phyloP scores from a whole-genome alignment of 2,888 invertebrate species.

The Drosophila paranaensis region DNA sequence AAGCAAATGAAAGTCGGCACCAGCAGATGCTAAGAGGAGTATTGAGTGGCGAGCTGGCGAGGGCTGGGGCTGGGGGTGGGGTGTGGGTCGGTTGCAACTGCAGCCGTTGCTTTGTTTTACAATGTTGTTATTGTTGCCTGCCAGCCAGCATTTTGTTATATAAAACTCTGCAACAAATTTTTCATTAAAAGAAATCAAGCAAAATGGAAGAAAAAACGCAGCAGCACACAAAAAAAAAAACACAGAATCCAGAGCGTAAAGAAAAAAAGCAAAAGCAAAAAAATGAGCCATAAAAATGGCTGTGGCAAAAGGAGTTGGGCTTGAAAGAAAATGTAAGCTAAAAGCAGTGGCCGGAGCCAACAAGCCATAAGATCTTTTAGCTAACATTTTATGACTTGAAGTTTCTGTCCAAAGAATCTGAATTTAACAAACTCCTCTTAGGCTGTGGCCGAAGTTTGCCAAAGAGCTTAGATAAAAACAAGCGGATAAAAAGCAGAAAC shows the following conservation, averaged over 20 bases:
- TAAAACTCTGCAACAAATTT: conserved; percentile 78
- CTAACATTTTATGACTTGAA: conserved; percentile 51
- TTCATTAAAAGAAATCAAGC: conserved; percentile 80
- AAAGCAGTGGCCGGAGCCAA: conserved; percentile 39
- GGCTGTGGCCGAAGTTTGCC: conserved; percentile 24
- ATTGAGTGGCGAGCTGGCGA: conserved; percentile 6
- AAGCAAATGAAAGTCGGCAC: conserved; percentile 78
- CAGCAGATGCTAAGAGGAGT: conserved; percentile 59
- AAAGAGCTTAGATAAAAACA: conserved; percentile 24
- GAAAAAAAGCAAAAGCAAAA: conserved; percentile 11
- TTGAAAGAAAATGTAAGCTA: conserved; percentile 18
- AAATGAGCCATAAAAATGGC: conserved; percentile 65
- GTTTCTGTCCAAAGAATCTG: conserved; percentile 44
- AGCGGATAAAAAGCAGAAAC: conserved; percentile 8
- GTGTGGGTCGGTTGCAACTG: conserved; percentile 34
- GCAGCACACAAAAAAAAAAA: conserved; percentile 9
- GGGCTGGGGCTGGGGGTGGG: conserved; percentile 3
- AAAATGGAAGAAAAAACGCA: conserved; percentile 42
- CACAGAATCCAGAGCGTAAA: conserved; percentile 1
- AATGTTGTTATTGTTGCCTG: conserved; percentile 66
- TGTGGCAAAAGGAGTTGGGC: conserved; percentile 66
- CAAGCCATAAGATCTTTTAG: conserved; percentile 55
- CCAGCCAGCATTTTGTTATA: conserved; percentile 74
- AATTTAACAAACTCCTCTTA: conserved; percentile 47
- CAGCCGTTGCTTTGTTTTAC: conserved; percentile 55